These are phyloP conservation scores for Microtus ochrogaster DNA, from an alignment of 2,113 vertebrate genomes.

Conservation along the genomic window DNA sequence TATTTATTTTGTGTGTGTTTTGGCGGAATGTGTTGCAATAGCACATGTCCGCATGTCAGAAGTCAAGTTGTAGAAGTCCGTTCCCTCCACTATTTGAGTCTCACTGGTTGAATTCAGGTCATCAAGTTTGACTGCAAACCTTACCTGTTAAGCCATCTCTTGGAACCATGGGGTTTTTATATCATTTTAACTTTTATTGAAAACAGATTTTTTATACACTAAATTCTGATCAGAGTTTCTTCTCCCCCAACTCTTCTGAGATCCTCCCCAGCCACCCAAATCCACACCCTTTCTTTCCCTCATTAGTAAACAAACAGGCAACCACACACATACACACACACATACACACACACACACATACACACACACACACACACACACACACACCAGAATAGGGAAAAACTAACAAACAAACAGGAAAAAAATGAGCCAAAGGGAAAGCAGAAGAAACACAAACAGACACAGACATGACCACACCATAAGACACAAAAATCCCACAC, in stretches of 20 bases:
- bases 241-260: not conserved
- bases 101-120: not conserved
- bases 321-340: not conserved
- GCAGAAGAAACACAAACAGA: not conserved
- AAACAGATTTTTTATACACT: not conserved
- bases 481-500: not conserved
- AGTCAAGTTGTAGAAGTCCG: not conserved
- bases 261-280: not conserved
- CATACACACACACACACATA: not conserved
- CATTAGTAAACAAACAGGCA: not conserved
- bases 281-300: too few species aligned
- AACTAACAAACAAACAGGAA: too few species aligned
- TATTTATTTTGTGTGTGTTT: not conserved
- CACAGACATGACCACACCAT: not conserved
- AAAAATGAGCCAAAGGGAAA: not conserved
- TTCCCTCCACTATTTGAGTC: not conserved
- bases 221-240: not conserved
- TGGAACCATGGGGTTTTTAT: not conserved
- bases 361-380: not conserved
- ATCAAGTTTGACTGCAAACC: not conserved
- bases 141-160: not conserved
- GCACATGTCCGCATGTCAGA: not conserved
- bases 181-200: not conserved
- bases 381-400: not conserved
- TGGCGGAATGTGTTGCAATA: too few species aligned